A percentile compares a stretch with the other conserved stretches of the same genome.
phyloP scores from a whole-genome alignment of 2,888 invertebrate species.

The Halictus quadricinctus region DNA sequence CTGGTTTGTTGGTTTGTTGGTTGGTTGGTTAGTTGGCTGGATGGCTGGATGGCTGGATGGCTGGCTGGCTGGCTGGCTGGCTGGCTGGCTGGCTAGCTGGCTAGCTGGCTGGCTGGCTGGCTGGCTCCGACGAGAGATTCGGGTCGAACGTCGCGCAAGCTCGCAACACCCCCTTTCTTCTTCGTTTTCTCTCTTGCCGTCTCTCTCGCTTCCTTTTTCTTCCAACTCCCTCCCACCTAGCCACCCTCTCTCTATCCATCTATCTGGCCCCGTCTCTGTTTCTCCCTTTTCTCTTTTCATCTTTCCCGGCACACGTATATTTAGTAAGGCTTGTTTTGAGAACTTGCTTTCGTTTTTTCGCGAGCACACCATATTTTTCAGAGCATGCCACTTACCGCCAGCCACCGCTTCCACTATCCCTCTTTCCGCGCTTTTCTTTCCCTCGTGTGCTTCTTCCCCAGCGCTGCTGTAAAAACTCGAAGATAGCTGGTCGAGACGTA shows the following conservation, averaged over 20 bases:
- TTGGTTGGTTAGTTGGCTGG: conserved; percentile 52
- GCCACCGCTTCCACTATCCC: not conserved
- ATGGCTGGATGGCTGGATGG: conserved; percentile 68
- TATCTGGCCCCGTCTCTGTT: not conserved
- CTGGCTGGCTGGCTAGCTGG: conserved; percentile 59
- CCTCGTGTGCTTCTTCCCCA: not conserved
- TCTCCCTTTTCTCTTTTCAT: conserved; percentile 22
- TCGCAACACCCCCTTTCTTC: conserved; percentile 71
- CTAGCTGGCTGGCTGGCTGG: conserved; percentile 65
- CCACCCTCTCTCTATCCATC: not conserved
- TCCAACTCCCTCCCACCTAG: conserved; percentile 23
- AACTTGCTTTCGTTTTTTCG: conserved; percentile 17
- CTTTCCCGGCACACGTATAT: conserved; percentile 1
- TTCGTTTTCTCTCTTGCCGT: conserved; percentile 56
- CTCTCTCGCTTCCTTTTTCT: conserved; percentile 34
- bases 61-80: conserved; percentile 42
- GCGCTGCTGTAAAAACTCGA: not conserved
- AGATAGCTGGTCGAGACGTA: not conserved
- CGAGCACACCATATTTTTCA: not conserved
- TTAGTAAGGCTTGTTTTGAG: not conserved
- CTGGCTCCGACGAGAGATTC: conserved; percentile 74
- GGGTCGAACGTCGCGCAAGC: conserved; percentile 81
- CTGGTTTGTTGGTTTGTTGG: conserved; percentile 58
- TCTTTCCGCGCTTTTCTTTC: not conserved
- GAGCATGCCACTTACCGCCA: not conserved